phyloP scores from a whole-genome alignment of 2,888 invertebrate genomes.

The Drosophila aldrichi region DNA sequence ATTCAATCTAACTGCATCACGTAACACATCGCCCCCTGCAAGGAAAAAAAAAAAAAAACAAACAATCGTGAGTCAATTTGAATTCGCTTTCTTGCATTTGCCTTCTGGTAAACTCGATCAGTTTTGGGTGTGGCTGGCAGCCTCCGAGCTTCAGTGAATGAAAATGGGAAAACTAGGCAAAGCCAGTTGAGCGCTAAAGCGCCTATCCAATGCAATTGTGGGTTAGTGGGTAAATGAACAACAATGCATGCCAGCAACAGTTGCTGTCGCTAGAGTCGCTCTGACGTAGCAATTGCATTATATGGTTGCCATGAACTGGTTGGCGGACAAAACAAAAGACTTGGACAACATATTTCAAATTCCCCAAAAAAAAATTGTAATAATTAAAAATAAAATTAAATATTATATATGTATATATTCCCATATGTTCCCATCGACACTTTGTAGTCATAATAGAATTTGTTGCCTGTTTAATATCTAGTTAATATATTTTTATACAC shows the following conservation, averaged over 20 bases:
- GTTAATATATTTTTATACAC: too few relatives aligned
- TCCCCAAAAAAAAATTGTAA: not conserved
- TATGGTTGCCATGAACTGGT: constrained; percentile 14
- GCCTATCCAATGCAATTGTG: constrained; percentile 67
- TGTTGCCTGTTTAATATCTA: too few relatives aligned
- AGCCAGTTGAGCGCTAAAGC: constrained; percentile 22
- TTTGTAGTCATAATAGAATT: too few relatives aligned
- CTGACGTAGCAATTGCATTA: constrained; percentile 37
- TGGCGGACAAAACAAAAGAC: constrained; percentile 60
- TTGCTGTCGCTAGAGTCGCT: not conserved
- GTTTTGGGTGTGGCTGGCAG: constrained; percentile 46
- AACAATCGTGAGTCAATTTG: constrained; percentile 3
- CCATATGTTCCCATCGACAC: too few relatives aligned
- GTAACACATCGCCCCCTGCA: not conserved
- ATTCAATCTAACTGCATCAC: not conserved
- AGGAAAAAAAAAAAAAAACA: not conserved
- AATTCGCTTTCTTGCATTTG: constrained; percentile 14
- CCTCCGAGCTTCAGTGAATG: constrained; percentile 48
- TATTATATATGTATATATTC: not conserved
- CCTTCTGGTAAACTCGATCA: constrained; percentile 54
- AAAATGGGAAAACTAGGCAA: constrained; percentile 52
- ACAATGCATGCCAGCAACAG: constrained; percentile 51
- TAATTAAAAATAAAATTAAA: not conserved
- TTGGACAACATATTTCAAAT: constrained; percentile 47
- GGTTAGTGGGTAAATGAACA: constrained; percentile 79